Percentiles rank a stretch among this genome's conserved stretches.
Evolutionary conservation across 2,797 vertebrate genomes (phyloP).

Genomic region (Smutsia gigantea): DNA sequence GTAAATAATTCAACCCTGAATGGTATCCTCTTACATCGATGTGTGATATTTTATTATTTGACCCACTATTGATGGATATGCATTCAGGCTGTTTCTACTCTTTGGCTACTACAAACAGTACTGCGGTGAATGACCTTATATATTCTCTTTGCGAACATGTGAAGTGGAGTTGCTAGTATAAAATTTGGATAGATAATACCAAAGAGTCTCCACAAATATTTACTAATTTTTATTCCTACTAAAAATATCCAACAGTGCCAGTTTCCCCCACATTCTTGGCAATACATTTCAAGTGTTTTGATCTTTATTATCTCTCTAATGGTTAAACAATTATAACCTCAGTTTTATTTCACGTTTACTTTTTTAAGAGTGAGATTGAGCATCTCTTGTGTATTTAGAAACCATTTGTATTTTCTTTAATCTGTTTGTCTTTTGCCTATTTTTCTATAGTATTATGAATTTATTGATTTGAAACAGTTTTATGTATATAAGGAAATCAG

Average conservation of each 20-base stretch:
- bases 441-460: background rate
- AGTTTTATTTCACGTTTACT: constrained; percentile 27
- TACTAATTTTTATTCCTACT: background rate
- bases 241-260: background rate
- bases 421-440: background rate
- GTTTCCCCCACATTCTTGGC: background rate
- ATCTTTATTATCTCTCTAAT: background rate
- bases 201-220: background rate
- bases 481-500: constrained; percentile 25
- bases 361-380: background rate
- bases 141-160: background rate
- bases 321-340: background rate
- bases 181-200: background rate
- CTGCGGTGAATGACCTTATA: background rate
- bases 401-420: background rate
- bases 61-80: background rate
- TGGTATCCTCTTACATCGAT: background rate
- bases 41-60: background rate
- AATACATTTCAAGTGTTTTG: constrained; percentile 7
- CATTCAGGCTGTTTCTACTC: background rate
- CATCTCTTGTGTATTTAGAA: background rate
- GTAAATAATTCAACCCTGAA: background rate
- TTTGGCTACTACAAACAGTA: background rate
- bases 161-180: constrained; percentile 15
- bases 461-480: constrained; percentile 27